Conservation (phyloP, 2,113 vertebrate species). For the Morone saxatilis region DNA sequence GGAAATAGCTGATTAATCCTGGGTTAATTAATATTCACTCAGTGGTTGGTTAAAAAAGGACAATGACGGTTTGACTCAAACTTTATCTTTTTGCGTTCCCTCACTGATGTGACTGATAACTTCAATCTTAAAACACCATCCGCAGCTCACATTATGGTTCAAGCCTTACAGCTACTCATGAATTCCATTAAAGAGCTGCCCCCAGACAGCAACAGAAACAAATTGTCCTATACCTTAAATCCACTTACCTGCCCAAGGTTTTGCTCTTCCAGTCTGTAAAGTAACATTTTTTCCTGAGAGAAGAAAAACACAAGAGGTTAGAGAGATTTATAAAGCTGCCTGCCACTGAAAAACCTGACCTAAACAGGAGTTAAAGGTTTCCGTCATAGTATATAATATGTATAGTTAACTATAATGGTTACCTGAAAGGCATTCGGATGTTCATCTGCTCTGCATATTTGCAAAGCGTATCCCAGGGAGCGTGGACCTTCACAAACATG, state of each 20-base stretch:
- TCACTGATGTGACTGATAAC: slow-evolving; percentile 22
- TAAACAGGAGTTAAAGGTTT: neutral
- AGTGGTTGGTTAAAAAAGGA: neutral
- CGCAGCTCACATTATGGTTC: neutral
- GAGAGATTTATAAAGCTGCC: neutral
- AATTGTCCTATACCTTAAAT: slow-evolving; percentile 17
- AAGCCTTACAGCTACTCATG: neutral
- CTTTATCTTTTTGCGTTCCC: slow-evolving; percentile 11
- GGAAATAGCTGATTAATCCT: slow-evolving; percentile 4
- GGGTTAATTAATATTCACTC: neutral
- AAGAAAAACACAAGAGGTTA: slow-evolving; percentile 49
- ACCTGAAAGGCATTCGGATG: slow-evolving; percentile 99
- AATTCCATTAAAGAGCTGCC: slow-evolving; percentile 30
- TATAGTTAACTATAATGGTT: slow-evolving; percentile 28
- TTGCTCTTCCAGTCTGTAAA: slow-evolving; percentile 96
- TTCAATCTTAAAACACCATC: slow-evolving; percentile 21
- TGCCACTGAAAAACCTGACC: neutral
- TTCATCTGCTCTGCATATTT: slow-evolving; percentile 99
- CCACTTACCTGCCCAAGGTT: slow-evolving; percentile 92
- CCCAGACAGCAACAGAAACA: slow-evolving; percentile 14
- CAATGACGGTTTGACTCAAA: neutral
- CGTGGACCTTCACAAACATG: slow-evolving; percentile 98
- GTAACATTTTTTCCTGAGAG: slow-evolving; percentile 96
- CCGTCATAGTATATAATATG: too few species aligned
- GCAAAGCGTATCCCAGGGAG: slow-evolving; percentile 96